Percentiles rank a stretch among this genome's conserved stretches.
These are phyloP conservation scores for Sebastes iracundus DNA, from an alignment of 2,797 vertebrate species.

Conservation along the genomic window DNA sequence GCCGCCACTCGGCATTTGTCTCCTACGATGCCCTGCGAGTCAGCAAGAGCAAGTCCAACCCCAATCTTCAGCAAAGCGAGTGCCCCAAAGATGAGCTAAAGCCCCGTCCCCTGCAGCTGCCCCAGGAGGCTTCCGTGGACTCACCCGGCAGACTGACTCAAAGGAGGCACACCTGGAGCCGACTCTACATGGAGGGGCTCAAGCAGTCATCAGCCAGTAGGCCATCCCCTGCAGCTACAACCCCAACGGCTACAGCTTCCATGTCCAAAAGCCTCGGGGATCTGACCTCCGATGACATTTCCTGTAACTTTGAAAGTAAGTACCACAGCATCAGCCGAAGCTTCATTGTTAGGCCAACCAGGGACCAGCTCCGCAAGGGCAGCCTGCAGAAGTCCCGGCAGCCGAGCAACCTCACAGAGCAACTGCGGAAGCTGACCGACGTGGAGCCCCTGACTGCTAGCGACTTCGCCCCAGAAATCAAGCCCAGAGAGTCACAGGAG, in stretches of 20 bases:
- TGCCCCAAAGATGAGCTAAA: slow-evolving; percentile 67
- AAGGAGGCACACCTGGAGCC: slow-evolving; percentile 89
- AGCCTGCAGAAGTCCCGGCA: slow-evolving; percentile 19
- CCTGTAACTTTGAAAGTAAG: slow-evolving; percentile 88
- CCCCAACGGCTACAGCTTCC: slow-evolving; percentile 51
- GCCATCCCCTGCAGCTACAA: slow-evolving; percentile 24
- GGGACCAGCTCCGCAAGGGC: slow-evolving; percentile 66
- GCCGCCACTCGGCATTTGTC: slow-evolving; percentile 65
- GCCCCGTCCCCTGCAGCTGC: slow-evolving; percentile 75
- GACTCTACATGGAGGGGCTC: slow-evolving; percentile 89
- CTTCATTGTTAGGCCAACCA: slow-evolving; percentile 80
- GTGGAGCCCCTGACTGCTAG: slow-evolving; percentile 80
- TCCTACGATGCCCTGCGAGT: slow-evolving; percentile 69
- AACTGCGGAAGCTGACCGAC: slow-evolving; percentile 87
- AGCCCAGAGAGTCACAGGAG: slow-evolving; percentile 13
- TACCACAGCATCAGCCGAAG: slow-evolving; percentile 89
- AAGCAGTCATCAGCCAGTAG: slow-evolving; percentile 78
- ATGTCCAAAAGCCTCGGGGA: slow-evolving; percentile 97
- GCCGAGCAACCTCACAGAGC: slow-evolving; percentile 83
- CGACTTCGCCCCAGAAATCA: slow-evolving; percentile 66
- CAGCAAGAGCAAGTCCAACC: slow-evolving; percentile 93
- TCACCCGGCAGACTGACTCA: slow-evolving; percentile 69
- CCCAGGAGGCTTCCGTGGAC: slow-evolving; percentile 47
- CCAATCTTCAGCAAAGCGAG: slow-evolving; percentile 83
- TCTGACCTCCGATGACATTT: slow-evolving; percentile 93